A percentile compares a stretch with the other conserved stretches of the same genome.
Conservation (phyloP, 1,140 invertebrate genomes). For the Chionoecetes opilio region DNA sequence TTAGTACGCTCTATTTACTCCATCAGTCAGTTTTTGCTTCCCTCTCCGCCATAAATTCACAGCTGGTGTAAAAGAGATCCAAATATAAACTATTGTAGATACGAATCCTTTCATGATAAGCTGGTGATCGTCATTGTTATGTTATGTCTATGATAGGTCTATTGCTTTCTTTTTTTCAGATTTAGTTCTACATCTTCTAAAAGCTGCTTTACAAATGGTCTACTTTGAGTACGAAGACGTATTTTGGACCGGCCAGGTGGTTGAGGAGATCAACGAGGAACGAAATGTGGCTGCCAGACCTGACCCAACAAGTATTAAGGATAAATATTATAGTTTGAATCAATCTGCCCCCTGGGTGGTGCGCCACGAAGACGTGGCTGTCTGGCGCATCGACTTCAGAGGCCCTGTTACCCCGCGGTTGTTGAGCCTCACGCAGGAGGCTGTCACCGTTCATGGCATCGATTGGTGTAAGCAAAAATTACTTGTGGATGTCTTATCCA, state of each 20-base stretch:
- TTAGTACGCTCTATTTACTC: no score
- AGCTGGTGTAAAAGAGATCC: no score
- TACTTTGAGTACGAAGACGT: constrained; percentile 69
- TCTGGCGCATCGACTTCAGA: constrained; percentile 40
- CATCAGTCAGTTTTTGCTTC: no score
- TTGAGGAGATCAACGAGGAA: constrained; percentile 42
- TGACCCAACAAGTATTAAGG: constrained; percentile 56
- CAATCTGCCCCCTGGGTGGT: neutral
- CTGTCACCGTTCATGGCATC: constrained; percentile 45
- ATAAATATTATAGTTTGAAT: constrained; percentile 29
- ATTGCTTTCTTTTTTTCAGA: constrained; percentile 33
- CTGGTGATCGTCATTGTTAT: no score
- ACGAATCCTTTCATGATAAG: no score
- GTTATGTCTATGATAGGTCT: no score
- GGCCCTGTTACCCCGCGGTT: neutral
- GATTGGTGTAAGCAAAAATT: constrained; percentile 42
- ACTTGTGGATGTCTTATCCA: neutral
- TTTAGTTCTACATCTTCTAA: constrained; percentile 22
- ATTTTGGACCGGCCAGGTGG: constrained; percentile 70
- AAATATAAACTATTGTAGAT: no score
- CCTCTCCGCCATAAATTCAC: no score
- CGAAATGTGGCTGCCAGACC: neutral
- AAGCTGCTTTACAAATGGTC: constrained; percentile 54
- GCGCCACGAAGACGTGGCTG: constrained; percentile 13
- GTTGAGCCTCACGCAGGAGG: neutral